These are phyloP conservation scores for Drosophila seclusa DNA, from an alignment of 2,888 invertebrate species.

Conservation along the genomic window DNA sequence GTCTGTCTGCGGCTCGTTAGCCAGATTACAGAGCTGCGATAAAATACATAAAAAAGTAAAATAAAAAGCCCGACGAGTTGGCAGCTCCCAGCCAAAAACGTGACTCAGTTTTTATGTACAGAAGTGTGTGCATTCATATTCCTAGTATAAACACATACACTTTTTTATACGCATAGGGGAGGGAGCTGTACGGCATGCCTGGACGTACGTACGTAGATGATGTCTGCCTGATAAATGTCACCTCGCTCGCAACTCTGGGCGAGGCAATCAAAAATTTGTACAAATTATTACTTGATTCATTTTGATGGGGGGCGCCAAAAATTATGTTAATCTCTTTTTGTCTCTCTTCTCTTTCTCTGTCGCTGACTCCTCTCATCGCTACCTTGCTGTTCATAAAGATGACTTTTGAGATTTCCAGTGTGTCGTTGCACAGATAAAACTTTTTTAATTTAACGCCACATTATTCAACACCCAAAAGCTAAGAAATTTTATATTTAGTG, in stretches of 20 bases:
- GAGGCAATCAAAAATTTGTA: constrained; percentile 70
- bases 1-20: constrained; percentile 24
- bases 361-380: not conserved
- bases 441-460: constrained; percentile 66
- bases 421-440: constrained; percentile 32
- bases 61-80: constrained; percentile 36
- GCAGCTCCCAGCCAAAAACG: constrained; percentile 60
- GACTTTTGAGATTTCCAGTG: constrained; percentile 35
- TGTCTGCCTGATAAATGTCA: constrained; percentile 65
- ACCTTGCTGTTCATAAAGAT: constrained; percentile 46
- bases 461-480: constrained; percentile 17
- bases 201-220: constrained; percentile 41
- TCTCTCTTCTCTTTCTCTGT: not conserved
- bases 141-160: constrained; percentile 2
- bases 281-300: constrained; percentile 61
- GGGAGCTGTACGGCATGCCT: constrained; percentile 36
- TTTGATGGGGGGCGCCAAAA: constrained; percentile 60
- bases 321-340: constrained; percentile 49
- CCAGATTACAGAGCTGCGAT: constrained; percentile 61
- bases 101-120: constrained; percentile 62
- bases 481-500: constrained; percentile 25
- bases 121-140: constrained; percentile 2
- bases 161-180: not conserved
- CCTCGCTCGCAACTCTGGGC: constrained; percentile 51
- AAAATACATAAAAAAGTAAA: constrained; percentile 8